A percentile compares a stretch with the other conserved stretches of the same genome.
Evolutionary conservation across 2,797 vertebrate species (phyloP).

Genomic region (Dallia pectoralis): DNA sequence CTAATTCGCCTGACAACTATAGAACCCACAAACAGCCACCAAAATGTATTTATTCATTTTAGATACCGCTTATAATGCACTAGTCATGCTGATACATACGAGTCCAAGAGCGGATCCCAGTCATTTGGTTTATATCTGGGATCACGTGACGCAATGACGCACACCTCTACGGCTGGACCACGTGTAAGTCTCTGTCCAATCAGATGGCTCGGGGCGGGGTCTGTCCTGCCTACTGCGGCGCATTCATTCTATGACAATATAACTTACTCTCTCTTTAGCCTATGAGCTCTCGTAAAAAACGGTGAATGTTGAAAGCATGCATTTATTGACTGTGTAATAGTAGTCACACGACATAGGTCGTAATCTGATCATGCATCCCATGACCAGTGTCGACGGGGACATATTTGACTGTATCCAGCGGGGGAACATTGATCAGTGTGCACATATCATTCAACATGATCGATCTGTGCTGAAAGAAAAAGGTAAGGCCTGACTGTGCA

Average conservation of each 20-base stretch:
- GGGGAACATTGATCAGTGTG: slow-evolving; percentile 70
- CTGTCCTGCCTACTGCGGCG: background rate
- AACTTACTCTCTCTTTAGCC: slow-evolving; percentile 27
- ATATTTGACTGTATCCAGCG: slow-evolving; percentile 75
- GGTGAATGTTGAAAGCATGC: slow-evolving; percentile 13
- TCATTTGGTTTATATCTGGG: background rate
- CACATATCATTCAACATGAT: slow-evolving; percentile 64
- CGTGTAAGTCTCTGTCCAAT: slow-evolving; percentile 47
- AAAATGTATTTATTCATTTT: background rate
- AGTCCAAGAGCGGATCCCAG: background rate
- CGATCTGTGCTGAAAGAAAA: slow-evolving; percentile 63
- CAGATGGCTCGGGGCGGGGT: slow-evolving; percentile 52
- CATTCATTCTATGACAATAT: slow-evolving; percentile 44
- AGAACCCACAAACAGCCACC: background rate
- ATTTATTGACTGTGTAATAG: background rate
- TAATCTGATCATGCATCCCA: slow-evolving; percentile 55
- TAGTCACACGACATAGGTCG: background rate
- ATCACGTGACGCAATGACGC: slow-evolving; percentile 7
- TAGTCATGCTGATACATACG: background rate
- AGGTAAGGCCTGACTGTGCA: slow-evolving; percentile 54
- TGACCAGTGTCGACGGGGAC: slow-evolving; percentile 57
- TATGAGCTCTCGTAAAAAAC: slow-evolving; percentile 21
- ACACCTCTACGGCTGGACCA: slow-evolving; percentile 2
- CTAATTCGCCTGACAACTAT: background rate
- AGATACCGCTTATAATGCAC: background rate